Evolutionary conservation across 1,140 invertebrate genomes (phyloP).

Genomic region (Chionoecetes opilio): DNA sequence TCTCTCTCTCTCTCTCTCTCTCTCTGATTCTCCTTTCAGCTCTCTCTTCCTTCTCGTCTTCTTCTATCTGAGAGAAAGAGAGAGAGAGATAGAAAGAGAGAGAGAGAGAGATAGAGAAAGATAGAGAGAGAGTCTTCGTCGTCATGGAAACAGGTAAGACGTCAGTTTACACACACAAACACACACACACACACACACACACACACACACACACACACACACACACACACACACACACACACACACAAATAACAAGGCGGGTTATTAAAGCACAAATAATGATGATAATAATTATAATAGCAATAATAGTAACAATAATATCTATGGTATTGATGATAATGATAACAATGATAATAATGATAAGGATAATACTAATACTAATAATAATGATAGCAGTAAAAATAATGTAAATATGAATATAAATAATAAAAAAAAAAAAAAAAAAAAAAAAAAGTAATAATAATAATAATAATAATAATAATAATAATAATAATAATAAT

Average conservation of each 20-base stretch:
- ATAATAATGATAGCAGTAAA: conserved; percentile 20
- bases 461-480: no score
- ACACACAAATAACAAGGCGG: not conserved
- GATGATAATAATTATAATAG: not conserved
- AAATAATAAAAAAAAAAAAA: no score
- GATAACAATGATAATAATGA: not conserved
- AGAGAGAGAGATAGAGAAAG: conserved; percentile 7
- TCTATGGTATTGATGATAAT: not conserved
- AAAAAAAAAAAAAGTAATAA: no score
- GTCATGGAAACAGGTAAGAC: not conserved
- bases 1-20: not conserved
- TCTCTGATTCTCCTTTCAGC: not conserved
- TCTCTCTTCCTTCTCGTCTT: not conserved
- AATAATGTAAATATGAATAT: not conserved
- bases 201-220: not conserved
- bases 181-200: conserved; percentile 20
- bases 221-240: not conserved
- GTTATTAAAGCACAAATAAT: not conserved
- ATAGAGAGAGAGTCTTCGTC: conserved; percentile 17
- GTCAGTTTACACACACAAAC: not conserved
- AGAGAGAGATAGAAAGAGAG: conserved; percentile 7
- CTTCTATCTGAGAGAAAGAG: not conserved
- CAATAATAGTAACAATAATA: not conserved
- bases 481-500: no score
- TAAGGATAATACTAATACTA: not conserved